Conservation (phyloP, 1,140 invertebrate species). For the Macrobrachium rosenbergii region DNA sequence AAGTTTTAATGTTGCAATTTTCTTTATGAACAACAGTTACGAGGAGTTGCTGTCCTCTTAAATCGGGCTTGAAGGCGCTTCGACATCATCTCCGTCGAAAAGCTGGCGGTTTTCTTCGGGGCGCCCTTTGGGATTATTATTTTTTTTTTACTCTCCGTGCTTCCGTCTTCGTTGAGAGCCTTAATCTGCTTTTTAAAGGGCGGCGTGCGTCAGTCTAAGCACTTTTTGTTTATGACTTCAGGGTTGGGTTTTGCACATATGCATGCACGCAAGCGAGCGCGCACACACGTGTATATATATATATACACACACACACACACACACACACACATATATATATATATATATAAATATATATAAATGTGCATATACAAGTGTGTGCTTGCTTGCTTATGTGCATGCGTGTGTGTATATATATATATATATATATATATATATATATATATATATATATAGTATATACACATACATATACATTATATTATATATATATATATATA, state of each 20-base stretch:
- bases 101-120: too few relatives aligned
- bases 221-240: too few relatives aligned
- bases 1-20: too few relatives aligned
- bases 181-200: background rate
- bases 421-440: constrained; percentile 22
- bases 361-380: background rate
- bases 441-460: constrained; percentile 18
- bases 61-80: too few relatives aligned
- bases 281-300: background rate
- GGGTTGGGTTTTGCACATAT: too few relatives aligned
- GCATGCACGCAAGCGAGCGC: background rate
- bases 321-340: constrained; percentile 2
- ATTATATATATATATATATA: background rate
- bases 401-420: constrained; percentile 10
- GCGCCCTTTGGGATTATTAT: too few relatives aligned
- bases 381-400: too few relatives aligned
- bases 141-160: background rate
- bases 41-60: too few relatives aligned
- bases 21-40: too few relatives aligned
- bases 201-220: too few relatives aligned
- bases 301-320: background rate
- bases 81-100: too few relatives aligned
- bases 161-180: background rate
- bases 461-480: background rate
- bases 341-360: constrained; percentile 9